These are phyloP conservation scores for Melanotaenia maccullochi DNA, from an alignment of 2,797 vertebrate genomes.

Conservation along the genomic window DNA sequence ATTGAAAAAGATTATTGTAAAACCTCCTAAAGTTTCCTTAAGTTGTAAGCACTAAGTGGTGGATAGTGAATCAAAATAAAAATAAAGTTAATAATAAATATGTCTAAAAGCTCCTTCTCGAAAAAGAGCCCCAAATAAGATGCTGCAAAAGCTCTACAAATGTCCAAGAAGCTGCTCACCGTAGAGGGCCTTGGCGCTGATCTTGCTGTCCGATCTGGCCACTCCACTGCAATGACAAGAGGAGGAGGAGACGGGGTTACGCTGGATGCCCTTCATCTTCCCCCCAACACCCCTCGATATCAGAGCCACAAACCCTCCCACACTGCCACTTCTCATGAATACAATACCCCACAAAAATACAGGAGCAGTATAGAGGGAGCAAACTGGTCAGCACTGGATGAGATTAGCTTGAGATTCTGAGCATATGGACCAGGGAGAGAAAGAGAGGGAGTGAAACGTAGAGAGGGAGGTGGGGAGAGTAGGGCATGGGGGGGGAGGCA, in stretches of 20 bases:
- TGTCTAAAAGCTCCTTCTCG: slow-evolving; percentile 23
- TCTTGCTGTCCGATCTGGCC: slow-evolving; percentile 85
- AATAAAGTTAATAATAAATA: slow-evolving; percentile 18
- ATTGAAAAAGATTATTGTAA: neutral
- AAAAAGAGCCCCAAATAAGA: slow-evolving; percentile 22
- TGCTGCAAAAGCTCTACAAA: neutral
- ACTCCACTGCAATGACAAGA: slow-evolving; percentile 84
- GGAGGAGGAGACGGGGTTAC: slow-evolving; percentile 62
- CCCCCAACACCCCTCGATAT: slow-evolving; percentile 36
- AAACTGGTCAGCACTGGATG: slow-evolving; percentile 53
- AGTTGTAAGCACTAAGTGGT: slow-evolving; percentile 1
- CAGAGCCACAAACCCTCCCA: slow-evolving; percentile 34
- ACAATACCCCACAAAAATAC: slow-evolving; percentile 13
- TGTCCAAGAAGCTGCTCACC: slow-evolving; percentile 73
- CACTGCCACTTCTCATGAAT: slow-evolving; percentile 36
- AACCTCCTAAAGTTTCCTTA: neutral
- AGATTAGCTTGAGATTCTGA: slow-evolving; percentile 77
- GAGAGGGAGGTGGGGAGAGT: slow-evolving; percentile 27
- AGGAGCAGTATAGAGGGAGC: slow-evolving; percentile 27
- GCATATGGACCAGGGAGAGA: slow-evolving; percentile 71
- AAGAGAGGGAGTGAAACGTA: slow-evolving; percentile 47
- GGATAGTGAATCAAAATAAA: slow-evolving; percentile 30
- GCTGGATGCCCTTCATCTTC: slow-evolving; percentile 79
- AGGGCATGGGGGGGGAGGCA: slow-evolving; percentile 34
- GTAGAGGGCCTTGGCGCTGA: slow-evolving; percentile 87